phyloP scores from a whole-genome alignment of 1,140 invertebrate species.

The Leptinotarsa defecta region DNA sequence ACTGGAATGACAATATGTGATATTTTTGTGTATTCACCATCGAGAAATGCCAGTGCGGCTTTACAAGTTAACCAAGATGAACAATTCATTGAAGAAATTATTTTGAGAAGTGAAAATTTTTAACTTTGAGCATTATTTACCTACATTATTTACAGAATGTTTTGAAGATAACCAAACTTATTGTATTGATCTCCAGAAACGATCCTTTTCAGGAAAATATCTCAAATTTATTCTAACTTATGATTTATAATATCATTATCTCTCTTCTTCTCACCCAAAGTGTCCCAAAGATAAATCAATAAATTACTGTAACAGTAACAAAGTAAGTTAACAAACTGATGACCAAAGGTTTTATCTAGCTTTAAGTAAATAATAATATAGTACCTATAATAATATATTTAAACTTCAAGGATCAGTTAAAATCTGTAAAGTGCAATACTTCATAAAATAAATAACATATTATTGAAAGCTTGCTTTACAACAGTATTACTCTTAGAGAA shows the following conservation, averaged over 20 bases:
- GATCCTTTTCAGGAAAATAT: background rate
- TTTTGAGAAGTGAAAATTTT: slow-evolving; percentile 42
- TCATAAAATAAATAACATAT: background rate
- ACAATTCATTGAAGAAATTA: slow-evolving; percentile 38
- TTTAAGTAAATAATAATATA: background rate
- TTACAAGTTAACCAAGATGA: slow-evolving; percentile 39
- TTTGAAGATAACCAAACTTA: background rate
- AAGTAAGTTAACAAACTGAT: too few relatives aligned
- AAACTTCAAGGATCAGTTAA: background rate
- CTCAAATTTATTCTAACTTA: too few relatives aligned
- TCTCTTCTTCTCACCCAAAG: too few relatives aligned
- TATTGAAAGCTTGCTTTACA: background rate
- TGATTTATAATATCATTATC: too few relatives aligned
- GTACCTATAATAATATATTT: background rate
- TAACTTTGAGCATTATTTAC: background rate
- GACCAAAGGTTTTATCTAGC: background rate
- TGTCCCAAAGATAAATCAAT: too few relatives aligned
- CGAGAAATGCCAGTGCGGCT: slow-evolving; percentile 34
- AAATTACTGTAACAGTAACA: too few relatives aligned
- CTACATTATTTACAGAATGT: background rate
- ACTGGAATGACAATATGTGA: slow-evolving; percentile 42
- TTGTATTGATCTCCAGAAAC: background rate
- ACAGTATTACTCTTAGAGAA: slow-evolving; percentile 16
- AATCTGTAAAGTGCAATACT: background rate
- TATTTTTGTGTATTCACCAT: slow-evolving; percentile 44